Evolutionary conservation across 2,888 invertebrate species (phyloP).

Genomic region (Ptychoptera contaminata): DNA sequence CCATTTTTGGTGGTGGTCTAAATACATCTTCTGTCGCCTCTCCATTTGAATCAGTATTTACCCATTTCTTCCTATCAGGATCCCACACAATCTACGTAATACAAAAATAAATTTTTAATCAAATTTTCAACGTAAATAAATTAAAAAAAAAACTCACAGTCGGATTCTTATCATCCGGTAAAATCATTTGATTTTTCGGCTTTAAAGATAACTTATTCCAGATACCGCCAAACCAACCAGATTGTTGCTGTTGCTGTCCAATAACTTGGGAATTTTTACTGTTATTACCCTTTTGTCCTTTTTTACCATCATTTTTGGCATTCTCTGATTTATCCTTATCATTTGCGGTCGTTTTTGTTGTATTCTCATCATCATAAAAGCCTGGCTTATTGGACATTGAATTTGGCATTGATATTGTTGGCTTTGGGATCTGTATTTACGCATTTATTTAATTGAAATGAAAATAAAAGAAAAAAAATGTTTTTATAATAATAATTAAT

Average conservation of each 20-base stretch:
- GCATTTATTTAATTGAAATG: background rate
- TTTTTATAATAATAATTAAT: no score
- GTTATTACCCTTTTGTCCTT: background rate
- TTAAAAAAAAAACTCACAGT: constrained; percentile 40
- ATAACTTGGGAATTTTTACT: no score
- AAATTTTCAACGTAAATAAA: background rate
- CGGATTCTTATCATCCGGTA: constrained; percentile 90
- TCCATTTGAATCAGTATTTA: constrained; percentile 60
- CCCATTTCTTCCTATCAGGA: constrained; percentile 70
- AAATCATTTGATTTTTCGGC: constrained; percentile 86
- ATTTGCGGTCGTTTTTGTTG: constrained; percentile 5
- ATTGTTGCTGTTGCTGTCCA: constrained; percentile 3
- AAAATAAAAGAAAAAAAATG: constrained; percentile 1
- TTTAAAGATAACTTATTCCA: constrained; percentile 69
- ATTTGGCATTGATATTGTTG: constrained; percentile 42
- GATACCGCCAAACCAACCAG: constrained; percentile 75
- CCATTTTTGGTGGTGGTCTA: constrained; percentile 55
- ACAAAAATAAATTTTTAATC: constrained; percentile 4
- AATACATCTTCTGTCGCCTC: constrained; percentile 35
- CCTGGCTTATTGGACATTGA: constrained; percentile 26
- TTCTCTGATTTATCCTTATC: constrained; percentile 8
- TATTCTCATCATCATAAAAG: constrained; percentile 16
- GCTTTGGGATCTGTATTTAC: constrained; percentile 24
- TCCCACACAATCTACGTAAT: constrained; percentile 78
- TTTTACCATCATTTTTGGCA: constrained; percentile 5